Base-by-base conservation (phyloP, 2,113 vertebrate genomes). In the Scophthalmus maximus region DNA sequence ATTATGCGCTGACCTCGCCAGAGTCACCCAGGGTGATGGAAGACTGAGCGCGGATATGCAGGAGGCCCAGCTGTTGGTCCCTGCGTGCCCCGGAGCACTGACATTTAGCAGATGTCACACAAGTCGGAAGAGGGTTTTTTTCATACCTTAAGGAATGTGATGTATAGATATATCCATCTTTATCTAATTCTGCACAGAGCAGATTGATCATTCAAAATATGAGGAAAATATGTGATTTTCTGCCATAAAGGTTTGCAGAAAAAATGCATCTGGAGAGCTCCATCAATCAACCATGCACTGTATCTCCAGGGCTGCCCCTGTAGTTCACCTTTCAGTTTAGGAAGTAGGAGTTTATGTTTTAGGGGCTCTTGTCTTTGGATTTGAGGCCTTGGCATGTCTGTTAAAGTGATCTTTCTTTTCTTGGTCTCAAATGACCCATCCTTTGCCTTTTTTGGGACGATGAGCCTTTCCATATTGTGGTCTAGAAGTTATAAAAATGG, bases 1-100 rank as follows among this genome's bases (percentile, higher is more conserved):
- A 77, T 74, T 79, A 79, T 79, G 74, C 67, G 22, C 6, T 20
- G 76, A 56, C 53, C 83, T 30, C 12, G 14, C 64, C 52, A 52
- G 71, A 44, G 74, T 90, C 82, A 63, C 83, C 73, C 32, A 1
- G 78, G 83, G 80, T 78, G 82, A 87, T 70, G 68, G 83, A 64
- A 26, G 57, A 59, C 44, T 42, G 74, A 64, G 79, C 47, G 23
- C 1, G 81, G 75, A 70, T 67, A 86, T 83, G 84, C 76, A 40
- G 57, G 71, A 75, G 68, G 82, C 85, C 84, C 86, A 86, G 87
- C 87, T 87, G 87, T 76, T 82, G 64, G 73, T 61, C 68, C 30
- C 68, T 51, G 22, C 4, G 62, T n/a, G 58, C 63, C 73, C 49
- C 15, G 50, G n/a, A 36, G 42, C 62, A 12, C 14, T 75, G 81